Conservation (phyloP, 2,797 vertebrate genomes). For the Gymnothorax javanicus region DNA sequence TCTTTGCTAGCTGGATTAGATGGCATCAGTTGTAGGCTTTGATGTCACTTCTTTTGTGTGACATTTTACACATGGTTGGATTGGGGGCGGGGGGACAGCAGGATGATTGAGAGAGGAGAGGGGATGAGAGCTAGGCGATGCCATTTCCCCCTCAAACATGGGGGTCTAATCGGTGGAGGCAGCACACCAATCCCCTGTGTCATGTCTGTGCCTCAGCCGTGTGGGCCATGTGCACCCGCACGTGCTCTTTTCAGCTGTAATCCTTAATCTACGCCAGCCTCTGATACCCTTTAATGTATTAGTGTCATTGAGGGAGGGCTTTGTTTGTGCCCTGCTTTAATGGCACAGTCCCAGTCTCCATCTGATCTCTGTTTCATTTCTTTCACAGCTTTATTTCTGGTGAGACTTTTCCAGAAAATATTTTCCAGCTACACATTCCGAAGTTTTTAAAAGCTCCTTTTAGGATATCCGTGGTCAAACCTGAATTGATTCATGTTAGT, state of each 20-base stretch:
- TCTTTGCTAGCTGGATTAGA: constrained; percentile 27
- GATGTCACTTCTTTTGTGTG: constrained; percentile 10
- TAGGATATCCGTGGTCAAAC: neutral
- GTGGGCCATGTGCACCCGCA: constrained; percentile 43
- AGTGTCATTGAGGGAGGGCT: constrained; percentile 42
- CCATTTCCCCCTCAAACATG: constrained; percentile 30
- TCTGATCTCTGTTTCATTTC: neutral
- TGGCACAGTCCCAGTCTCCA: neutral
- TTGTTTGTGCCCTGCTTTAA: constrained; percentile 14
- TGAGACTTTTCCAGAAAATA: neutral
- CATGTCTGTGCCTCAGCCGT: neutral
- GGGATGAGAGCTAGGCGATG: constrained; percentile 25
- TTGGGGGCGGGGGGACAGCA: neutral
- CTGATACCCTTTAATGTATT: constrained; percentile 48
- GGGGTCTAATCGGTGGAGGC: constrained; percentile 34
- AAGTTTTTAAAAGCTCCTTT: neutral
- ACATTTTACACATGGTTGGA: constrained; percentile 21
- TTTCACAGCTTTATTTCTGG: neutral
- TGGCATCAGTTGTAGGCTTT: constrained; percentile 21
- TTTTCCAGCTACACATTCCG: neutral
- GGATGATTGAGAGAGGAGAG: neutral
- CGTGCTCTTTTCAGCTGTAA: constrained; percentile 52
- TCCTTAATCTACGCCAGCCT: constrained; percentile 50
- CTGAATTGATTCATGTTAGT: neutral
- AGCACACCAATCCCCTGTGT: neutral